Evolutionary conservation across 2,113 vertebrate species (phyloP).

Genomic region (Zootoca vivipara): DNA sequence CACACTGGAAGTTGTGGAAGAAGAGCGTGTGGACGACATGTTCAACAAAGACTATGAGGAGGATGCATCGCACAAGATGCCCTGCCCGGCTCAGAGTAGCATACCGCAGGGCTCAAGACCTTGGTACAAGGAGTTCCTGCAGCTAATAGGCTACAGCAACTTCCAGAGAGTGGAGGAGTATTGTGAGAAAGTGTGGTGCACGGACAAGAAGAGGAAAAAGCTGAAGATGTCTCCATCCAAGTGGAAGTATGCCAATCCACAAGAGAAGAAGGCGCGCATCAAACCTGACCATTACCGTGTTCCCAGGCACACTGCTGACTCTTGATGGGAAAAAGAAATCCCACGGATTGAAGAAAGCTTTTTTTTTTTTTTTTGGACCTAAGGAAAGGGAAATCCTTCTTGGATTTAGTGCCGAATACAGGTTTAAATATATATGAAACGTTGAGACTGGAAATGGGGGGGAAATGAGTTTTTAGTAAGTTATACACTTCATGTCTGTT

Average conservation of each 20-base stretch:
- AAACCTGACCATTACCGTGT: slow-evolving; percentile 82
- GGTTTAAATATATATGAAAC: slow-evolving; percentile 69
- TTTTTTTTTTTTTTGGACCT: slow-evolving; percentile 48
- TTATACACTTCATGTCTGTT: slow-evolving; percentile 65
- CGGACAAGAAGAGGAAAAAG: slow-evolving; percentile 90
- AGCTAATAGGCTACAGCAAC: slow-evolving; percentile 93
- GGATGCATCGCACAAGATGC: slow-evolving; percentile 75
- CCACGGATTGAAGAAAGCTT: slow-evolving; percentile 3
- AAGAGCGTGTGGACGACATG: slow-evolving; percentile 81
- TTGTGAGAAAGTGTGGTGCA: slow-evolving; percentile 96
- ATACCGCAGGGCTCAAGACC: slow-evolving; percentile 75
- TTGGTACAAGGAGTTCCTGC: slow-evolving; percentile 98
- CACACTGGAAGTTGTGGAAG: slow-evolving; percentile 86
- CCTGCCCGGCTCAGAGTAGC: slow-evolving; percentile 73
- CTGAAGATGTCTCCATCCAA: slow-evolving; percentile 83
- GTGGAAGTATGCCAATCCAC: slow-evolving; percentile 82
- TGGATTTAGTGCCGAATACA: slow-evolving; percentile 45
- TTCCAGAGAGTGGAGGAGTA: slow-evolving; percentile 95
- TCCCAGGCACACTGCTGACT: slow-evolving; percentile 84
- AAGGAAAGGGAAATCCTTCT: slow-evolving; percentile 33
- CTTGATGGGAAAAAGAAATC: slow-evolving; percentile 68
- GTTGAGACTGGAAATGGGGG: slow-evolving; percentile 52
- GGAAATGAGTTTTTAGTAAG: slow-evolving; percentile 58
- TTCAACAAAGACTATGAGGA: slow-evolving; percentile 76
- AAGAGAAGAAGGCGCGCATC: slow-evolving; percentile 79